These are phyloP conservation scores for Epizoanthus rinbou DNA, from an alignment of 92 coral and sea anemone genomes.

Conservation along the genomic window DNA sequence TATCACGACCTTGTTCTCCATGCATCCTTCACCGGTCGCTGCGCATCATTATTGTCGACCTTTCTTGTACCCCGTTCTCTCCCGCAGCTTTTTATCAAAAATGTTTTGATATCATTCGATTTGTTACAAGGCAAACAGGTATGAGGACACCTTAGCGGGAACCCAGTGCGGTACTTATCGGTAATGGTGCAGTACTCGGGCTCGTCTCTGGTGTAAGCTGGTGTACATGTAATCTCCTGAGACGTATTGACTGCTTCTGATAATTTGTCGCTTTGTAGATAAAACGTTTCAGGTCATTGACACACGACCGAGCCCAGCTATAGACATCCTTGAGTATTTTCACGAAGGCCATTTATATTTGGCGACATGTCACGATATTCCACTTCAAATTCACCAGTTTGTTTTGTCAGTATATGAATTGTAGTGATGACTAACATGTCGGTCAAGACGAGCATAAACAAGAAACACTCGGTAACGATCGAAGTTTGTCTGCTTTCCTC, in stretches of 20 bases:
- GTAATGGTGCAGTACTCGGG: background rate
- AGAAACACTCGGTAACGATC: too few species aligned
- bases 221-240: background rate
- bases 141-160: background rate
- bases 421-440: too few species aligned
- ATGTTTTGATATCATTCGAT: constrained; percentile 38
- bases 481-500: too few species aligned
- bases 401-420: background rate
- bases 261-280: background rate
- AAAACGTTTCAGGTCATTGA: background rate
- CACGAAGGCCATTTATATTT: background rate
- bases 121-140: background rate
- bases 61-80: background rate
- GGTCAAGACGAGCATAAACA: too few species aligned
- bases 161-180: background rate
- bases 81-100: constrained; percentile 20
- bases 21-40: background rate
- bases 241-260: background rate
- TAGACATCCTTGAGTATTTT: background rate
- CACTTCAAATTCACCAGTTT: background rate
- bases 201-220: background rate
- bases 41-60: background rate
- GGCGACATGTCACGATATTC: background rate
- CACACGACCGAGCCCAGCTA: background rate
- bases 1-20: background rate